Percentiles rank a stretch among this genome's conserved stretches.
These are phyloP conservation scores for Drosophila birchii DNA, from an alignment of 2,888 invertebrate species.

Conservation along the genomic window DNA sequence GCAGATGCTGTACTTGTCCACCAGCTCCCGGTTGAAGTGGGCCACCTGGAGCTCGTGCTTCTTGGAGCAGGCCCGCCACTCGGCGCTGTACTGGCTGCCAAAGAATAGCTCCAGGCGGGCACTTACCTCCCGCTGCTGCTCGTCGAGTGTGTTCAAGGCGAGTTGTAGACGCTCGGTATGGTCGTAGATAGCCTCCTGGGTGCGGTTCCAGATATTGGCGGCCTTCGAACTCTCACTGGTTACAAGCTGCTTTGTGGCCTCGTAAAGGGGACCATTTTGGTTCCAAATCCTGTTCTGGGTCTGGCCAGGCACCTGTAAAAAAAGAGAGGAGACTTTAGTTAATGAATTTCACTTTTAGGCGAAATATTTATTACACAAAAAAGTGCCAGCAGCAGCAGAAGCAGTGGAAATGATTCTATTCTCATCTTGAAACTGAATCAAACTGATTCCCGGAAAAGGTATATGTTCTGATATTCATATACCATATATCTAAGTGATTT, in stretches of 20 bases:
- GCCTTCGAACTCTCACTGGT: slow-evolving; percentile 43
- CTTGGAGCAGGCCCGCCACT: slow-evolving; percentile 47
- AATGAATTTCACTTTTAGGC: background rate
- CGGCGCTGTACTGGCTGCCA: slow-evolving; percentile 18
- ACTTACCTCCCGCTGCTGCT: slow-evolving; percentile 27
- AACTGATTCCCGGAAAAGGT: background rate
- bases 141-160: slow-evolving; percentile 25
- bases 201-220: slow-evolving; percentile 49
- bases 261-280: slow-evolving; percentile 62
- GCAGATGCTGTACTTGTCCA: slow-evolving; percentile 47
- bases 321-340: background rate
- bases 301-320: slow-evolving; percentile 11
- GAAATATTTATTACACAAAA: slow-evolving; percentile 14
- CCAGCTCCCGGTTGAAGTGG: slow-evolving; percentile 56
- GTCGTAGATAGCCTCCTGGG: slow-evolving; percentile 36
- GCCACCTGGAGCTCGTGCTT: slow-evolving; percentile 58
- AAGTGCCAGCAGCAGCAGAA: slow-evolving; percentile 24
- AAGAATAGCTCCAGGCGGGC: slow-evolving; percentile 38
- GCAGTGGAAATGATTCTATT: slow-evolving; percentile 8
- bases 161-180: slow-evolving; percentile 17
- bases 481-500: background rate
- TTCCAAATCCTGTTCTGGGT: slow-evolving; percentile 19
- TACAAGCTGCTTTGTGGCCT: slow-evolving; percentile 52
- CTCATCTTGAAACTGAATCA: slow-evolving; percentile 38
- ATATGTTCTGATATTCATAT: background rate